phyloP scores from a whole-genome alignment of 2,888 invertebrate species.

The Xanthorhoe designata region DNA sequence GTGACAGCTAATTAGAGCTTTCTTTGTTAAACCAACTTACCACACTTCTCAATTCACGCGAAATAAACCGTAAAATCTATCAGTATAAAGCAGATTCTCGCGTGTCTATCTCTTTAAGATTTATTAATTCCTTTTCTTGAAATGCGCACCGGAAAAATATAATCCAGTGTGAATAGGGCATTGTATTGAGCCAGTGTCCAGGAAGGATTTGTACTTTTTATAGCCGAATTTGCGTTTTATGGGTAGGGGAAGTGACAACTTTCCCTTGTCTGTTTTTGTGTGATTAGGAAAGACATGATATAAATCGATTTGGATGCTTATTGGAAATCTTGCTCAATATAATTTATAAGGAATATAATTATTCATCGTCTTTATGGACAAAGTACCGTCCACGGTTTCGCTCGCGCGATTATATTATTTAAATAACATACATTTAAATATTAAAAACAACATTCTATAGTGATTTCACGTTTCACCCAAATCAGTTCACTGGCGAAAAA shows the following conservation, averaged over 20 bases:
- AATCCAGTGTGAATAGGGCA: slow-evolving; percentile 79
- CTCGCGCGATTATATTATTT: too few species aligned
- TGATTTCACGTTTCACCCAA: too few species aligned
- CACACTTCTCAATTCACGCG: slow-evolving; percentile 48
- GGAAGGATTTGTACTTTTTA: slow-evolving; percentile 84
- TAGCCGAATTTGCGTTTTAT: slow-evolving; percentile 85
- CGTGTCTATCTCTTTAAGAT: slow-evolving; percentile 53
- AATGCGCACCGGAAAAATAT: slow-evolving; percentile 83
- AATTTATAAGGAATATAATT: not conserved
- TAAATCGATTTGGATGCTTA: slow-evolving; percentile 19
- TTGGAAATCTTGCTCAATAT: slow-evolving; percentile 16
- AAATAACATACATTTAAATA: too few species aligned
- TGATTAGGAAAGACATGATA: slow-evolving; percentile 46
- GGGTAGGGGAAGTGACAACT: slow-evolving; percentile 78
- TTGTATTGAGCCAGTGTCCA: slow-evolving; percentile 85
- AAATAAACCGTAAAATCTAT: slow-evolving; percentile 50
- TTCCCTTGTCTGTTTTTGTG: slow-evolving; percentile 62
- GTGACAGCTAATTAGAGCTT: slow-evolving; percentile 84
- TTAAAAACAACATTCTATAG: too few species aligned
- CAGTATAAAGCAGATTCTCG: slow-evolving; percentile 60
- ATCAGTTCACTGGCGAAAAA: too few species aligned
- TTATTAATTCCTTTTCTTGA: slow-evolving; percentile 81
- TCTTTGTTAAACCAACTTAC: slow-evolving; percentile 82
- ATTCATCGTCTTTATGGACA: not conserved
- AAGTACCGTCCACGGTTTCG: too few species aligned